Evolutionary conservation across 2,113 vertebrate species (phyloP).

Genomic region (Corythornis cristatus): DNA sequence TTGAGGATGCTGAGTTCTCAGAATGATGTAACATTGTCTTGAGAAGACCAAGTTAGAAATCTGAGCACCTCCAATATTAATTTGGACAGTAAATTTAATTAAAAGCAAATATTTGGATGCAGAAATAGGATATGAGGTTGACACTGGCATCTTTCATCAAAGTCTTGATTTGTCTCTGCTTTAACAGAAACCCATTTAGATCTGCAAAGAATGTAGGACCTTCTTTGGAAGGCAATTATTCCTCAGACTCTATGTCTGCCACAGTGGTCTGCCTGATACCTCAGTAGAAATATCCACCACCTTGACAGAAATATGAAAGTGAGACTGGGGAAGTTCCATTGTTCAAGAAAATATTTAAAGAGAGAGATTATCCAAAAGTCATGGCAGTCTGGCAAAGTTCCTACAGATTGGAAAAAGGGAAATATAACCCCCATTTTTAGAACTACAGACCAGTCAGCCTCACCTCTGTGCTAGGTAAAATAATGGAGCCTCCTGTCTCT

Average conservation of each 20-base stretch:
- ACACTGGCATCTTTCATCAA: neutral
- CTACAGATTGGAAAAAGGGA: too few relatives aligned
- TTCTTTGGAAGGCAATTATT: neutral
- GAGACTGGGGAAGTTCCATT: neutral
- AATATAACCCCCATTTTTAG: too few relatives aligned
- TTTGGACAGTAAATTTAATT: neutral
- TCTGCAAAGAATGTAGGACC: neutral
- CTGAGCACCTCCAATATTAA: neutral
- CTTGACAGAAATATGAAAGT: neutral
- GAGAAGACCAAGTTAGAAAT: neutral
- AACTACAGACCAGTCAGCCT: too few relatives aligned
- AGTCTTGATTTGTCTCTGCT: neutral
- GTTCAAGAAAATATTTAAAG: neutral
- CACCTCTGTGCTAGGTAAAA: too few relatives aligned
- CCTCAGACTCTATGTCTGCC: neutral
- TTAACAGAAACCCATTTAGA: neutral
- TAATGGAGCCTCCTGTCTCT: too few relatives aligned
- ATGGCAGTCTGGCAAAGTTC: too few relatives aligned
- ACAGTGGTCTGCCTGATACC: neutral
- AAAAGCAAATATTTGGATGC: constrained; percentile 40
- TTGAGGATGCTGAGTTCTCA: neutral
- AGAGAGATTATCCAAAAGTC: neutral
- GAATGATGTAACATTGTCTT: neutral
- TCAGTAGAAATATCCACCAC: neutral
- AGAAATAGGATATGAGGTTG: constrained; percentile 24